Evolutionary conservation across 37 sponge, comb jelly and placozoan species (phyloP), one percentile per base, ranked within the genome.

Genomic region (Spongilla lacustris): DNA sequence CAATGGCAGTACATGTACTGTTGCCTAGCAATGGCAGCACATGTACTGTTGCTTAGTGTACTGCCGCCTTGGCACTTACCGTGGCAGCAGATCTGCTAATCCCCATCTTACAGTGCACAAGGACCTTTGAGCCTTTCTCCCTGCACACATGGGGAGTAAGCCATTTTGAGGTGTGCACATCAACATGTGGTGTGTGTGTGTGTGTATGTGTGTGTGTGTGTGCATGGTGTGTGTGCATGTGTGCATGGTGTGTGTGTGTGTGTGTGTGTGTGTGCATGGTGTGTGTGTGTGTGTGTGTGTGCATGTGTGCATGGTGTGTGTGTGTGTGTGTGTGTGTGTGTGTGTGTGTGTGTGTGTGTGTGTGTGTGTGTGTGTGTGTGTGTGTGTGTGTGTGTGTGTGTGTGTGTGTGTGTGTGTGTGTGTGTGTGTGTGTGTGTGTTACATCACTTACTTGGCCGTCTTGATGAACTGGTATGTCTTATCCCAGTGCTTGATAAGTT

Each of bases 31-130:
- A 79, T 79, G 34, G 5, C 41, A 81, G 41, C 41, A 41, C 6
- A 41, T 41, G 41, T 6, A 41, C n/a, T n/a, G n/a, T n/a, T n/a
- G n/a, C n/a, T n/a, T n/a, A n/a, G n/a, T n/a, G n/a, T n/a, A n/a
- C n/a, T n/a, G n/a, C n/a, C n/a, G n/a, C n/a, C n/a, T n/a, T 58
- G 19, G 21, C 19, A 86, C 95, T 91, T 85, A 98, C 97, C 26
- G 97, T 97, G 25, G 99, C 95, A 34, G 99, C 97, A 70, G 99
- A 98, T 83, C 99, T 85, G 75, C 95, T 94, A 80, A 98, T 90
- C 17, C 99, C 99, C 94, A 95, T 97, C 89, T 89, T 97, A 48
- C 98, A 97, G 84, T 97, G 98, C 1, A 97, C 96, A 50, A 97
- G 74, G 6, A 93, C 89, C 74, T 93, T 97, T 11, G 84, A 78